phyloP scores from a whole-genome alignment of 2,113 vertebrate species.

The Sigmodon hispidus region DNA sequence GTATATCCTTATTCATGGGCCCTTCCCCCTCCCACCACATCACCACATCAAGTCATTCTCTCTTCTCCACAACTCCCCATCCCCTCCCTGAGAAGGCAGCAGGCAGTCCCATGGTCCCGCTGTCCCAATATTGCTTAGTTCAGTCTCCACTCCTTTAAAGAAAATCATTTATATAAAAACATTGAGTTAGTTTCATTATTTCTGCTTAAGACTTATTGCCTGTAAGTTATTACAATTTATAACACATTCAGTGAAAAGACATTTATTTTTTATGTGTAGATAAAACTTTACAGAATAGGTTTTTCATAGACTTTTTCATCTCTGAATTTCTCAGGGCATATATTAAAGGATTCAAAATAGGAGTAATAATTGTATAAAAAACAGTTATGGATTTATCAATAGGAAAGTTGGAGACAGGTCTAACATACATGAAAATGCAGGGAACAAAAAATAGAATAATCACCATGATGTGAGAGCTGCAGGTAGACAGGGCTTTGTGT shows the following conservation, averaged over 20 bases:
- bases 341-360: slow-evolving; percentile 14
- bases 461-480: not conserved
- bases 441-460: not conserved
- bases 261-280: not conserved
- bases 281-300: not conserved
- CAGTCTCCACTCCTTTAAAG: no score
- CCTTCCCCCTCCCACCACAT: no score
- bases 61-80: no score
- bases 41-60: no score
- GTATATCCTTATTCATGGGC: no score
- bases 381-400: slow-evolving; percentile 13
- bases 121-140: no score
- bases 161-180: not conserved
- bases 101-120: no score
- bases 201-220: not conserved
- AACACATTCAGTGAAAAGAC: not conserved
- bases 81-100: no score
- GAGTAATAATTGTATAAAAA: not conserved
- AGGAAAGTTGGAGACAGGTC: not conserved
- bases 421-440: not conserved
- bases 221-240: not conserved
- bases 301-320: slow-evolving; percentile 6
- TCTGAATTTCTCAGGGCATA: slow-evolving; percentile 12
- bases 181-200: not conserved
- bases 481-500: not conserved